Evolutionary conservation across 2,797 vertebrate species (phyloP).

Genomic region (Scolopax bukidnonensis): DNA sequence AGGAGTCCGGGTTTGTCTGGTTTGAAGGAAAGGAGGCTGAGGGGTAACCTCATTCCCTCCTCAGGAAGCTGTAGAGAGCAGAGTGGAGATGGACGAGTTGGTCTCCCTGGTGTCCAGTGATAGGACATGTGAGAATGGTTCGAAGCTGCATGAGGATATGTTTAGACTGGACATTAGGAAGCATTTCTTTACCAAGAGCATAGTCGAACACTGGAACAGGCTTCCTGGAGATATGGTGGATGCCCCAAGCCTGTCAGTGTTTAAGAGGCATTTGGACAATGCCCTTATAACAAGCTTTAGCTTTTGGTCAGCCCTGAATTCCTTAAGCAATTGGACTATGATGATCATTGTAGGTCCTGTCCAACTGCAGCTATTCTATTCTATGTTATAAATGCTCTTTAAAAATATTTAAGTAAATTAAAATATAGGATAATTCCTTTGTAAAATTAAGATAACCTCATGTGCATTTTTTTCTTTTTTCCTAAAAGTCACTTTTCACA

Average conservation of each 20-base stretch:
- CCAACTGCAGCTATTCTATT: not conserved
- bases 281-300: not conserved
- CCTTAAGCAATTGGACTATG: not conserved
- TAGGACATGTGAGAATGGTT: fast-evolving
- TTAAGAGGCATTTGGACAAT: not conserved
- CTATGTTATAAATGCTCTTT: not conserved
- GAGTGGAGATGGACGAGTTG: not conserved
- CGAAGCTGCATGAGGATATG: not conserved
- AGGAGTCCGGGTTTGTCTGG: not conserved
- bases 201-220: not conserved
- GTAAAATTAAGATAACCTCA: not conserved
- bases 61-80: no score
- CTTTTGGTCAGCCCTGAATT: not conserved
- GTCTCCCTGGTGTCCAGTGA: no score
- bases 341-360: not conserved
- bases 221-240: not conserved
- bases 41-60: not conserved
- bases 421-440: not conserved
- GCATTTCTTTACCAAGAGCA: fast-evolving
- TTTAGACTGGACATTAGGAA: not conserved
- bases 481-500: not conserved
- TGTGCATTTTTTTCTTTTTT: not conserved
- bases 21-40: not conserved
- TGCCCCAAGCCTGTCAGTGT: no score
- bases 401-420: not conserved